Evolutionary conservation across 2,797 vertebrate species (phyloP), one percentile per base, ranked within the genome.

Genomic region (Platyrinchus mystaceus): DNA sequence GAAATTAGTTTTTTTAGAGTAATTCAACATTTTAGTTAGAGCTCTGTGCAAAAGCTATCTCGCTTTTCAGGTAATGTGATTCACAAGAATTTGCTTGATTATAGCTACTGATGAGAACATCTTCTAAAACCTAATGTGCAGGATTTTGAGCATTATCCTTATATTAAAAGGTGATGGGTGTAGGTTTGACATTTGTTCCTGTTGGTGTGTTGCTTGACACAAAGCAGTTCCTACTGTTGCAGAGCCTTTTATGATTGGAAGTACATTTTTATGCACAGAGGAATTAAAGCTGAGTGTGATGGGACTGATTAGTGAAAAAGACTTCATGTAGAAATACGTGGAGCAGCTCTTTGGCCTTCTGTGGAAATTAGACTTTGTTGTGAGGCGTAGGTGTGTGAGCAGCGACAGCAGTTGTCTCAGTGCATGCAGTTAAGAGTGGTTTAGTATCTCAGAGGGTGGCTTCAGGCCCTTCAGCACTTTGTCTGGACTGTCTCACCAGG

Each of bases 401-500:
- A 81, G 84, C 56, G 76, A 94, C 55, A 92, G 85, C 60, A 49
- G 78, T 90, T 79, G 77, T 94, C 92, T 93, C 76, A 18, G 37
- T 66, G 70, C 15, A 0, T 41, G 36, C 1, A 0, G 56, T 79
- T 91, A 67, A 60, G 66, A 28, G 71, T 63, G 55, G 55, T 88
- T 55, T 63, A 36, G 70, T 76, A 83, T 96, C 95, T 87, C 71
- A 46, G 78, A 84, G 92, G 93, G 96, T 96, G 94, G 95, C 97
- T 97, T 97, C 96, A 90, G 92, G 82, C 94, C 95, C 89, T 58
- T 98, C 97, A 97, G 97, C 96, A 94, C 97, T 96, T 94, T 87
- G 96, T 97, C 98, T 98, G 98, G 97, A 95, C 93, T 96, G 87
- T 98, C 95, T 98, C 97, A 97, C 67, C 34, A 50, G 39, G 53